phyloP scores from a whole-genome alignment of 2,888 invertebrate genomes.

The Meiosimyza decipiens region DNA sequence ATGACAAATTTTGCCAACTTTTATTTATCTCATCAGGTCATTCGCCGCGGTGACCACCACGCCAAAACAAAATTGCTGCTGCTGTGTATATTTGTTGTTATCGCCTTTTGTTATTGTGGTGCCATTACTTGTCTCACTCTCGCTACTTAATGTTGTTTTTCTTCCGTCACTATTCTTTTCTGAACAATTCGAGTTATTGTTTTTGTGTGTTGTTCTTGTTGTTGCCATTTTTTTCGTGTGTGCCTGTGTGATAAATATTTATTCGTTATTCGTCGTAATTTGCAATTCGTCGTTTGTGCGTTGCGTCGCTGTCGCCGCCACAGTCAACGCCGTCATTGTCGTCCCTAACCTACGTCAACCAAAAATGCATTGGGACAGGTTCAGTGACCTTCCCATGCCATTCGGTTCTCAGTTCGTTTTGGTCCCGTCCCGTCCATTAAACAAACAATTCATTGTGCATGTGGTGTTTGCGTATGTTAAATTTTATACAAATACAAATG shows the following conservation, averaged over 20 bases:
- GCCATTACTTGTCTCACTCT: too few species aligned
- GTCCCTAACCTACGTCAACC: conserved; percentile 52
- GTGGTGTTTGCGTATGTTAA: conserved; percentile 29
- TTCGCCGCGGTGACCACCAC: too few species aligned
- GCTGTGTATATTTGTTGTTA: too few species aligned
- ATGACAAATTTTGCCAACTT: too few species aligned
- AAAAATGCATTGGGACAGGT: conserved; percentile 51
- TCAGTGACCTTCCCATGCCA: conserved; percentile 47
- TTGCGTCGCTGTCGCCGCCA: background rate
- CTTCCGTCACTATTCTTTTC: background rate
- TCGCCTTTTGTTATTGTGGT: too few species aligned
- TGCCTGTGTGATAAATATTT: conserved; percentile 28
- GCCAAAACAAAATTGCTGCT: too few species aligned
- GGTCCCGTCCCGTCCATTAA: conserved; percentile 33
- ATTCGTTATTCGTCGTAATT: conserved; percentile 22
- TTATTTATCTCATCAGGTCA: too few species aligned
- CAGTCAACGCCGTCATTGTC: conserved; percentile 1
- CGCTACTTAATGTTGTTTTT: too few species aligned
- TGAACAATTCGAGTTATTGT: background rate
- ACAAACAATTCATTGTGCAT: conserved; percentile 31
- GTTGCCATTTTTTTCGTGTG: conserved; percentile 38
- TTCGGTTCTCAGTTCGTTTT: conserved; percentile 12
- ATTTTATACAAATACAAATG: conserved; percentile 11
- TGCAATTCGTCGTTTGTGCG: background rate
- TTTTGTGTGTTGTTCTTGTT: conserved; percentile 32